Percentiles rank a stretch among this genome's conserved stretches.
Evolutionary conservation across 2,113 vertebrate species (phyloP).

Genomic region (Odontophorus gujanensis): DNA sequence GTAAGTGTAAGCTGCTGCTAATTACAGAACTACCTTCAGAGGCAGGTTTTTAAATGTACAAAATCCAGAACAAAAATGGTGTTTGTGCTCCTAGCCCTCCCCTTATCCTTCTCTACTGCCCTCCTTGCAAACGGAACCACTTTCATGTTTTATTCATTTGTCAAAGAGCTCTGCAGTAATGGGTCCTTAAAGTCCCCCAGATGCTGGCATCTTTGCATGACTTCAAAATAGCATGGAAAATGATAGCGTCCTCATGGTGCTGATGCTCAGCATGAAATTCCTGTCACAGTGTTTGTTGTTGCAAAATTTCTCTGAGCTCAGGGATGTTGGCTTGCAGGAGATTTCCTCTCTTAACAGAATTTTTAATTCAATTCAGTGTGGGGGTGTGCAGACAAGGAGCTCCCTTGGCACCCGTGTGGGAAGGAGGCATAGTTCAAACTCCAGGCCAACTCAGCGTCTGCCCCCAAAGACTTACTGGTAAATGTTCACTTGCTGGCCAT

Average conservation of each 20-base stretch:
- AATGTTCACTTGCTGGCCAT: not conserved
- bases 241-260: not conserved
- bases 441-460: not conserved
- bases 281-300: not conserved
- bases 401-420: not conserved
- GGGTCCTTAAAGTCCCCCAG: not conserved
- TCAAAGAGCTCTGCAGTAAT: constrained; percentile 24
- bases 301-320: not conserved
- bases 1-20: not conserved
- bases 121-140: not conserved
- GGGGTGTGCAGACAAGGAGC: constrained; percentile 9
- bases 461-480: not conserved
- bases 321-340: constrained; percentile 3
- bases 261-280: constrained; percentile 37
- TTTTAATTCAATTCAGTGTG: constrained; percentile 33
- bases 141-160: constrained; percentile 52
- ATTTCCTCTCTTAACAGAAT: constrained; percentile 58
- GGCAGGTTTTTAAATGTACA: not conserved
- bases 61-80: not conserved
- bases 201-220: not conserved
- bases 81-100: not conserved
- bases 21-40: not conserved
- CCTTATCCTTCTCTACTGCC: not conserved
- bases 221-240: not conserved
- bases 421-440: not conserved